Conservation (phyloP, 2,888 invertebrate species). For the Nezara viridula region DNA sequence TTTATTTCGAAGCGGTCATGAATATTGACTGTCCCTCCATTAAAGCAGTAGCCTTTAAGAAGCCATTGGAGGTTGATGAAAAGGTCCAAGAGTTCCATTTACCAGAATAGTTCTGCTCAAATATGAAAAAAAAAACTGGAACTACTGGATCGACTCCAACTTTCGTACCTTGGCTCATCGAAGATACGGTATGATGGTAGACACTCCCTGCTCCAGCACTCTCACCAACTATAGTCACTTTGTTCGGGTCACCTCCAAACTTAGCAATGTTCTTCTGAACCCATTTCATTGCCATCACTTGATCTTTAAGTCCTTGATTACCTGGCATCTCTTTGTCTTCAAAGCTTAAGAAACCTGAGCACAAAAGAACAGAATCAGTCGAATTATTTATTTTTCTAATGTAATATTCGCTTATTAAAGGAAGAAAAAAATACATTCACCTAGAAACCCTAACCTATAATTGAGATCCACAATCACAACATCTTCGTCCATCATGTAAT, state of each 20-base stretch:
- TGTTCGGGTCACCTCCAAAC: slow-evolving; percentile 10
- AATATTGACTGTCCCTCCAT: too few relatives aligned
- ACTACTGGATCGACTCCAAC: too few relatives aligned
- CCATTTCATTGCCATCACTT: slow-evolving; percentile 16
- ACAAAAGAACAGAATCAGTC: not conserved
- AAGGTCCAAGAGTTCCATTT: too few relatives aligned
- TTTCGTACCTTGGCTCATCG: not conserved
- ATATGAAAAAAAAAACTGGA: too few relatives aligned
- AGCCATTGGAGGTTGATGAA: too few relatives aligned
- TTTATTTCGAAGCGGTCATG: too few relatives aligned
- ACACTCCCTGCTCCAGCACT: slow-evolving; percentile 45
- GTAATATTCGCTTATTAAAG: not conserved
- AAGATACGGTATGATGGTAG: slow-evolving; percentile 30
- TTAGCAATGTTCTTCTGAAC: not conserved
- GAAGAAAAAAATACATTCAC: slow-evolving; percentile 18
- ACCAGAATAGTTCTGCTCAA: too few relatives aligned
- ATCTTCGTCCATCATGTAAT: slow-evolving; percentile 61
- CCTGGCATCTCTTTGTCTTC: slow-evolving; percentile 46
- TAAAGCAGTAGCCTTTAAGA: too few relatives aligned
- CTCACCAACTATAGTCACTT: not conserved
- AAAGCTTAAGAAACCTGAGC: slow-evolving; percentile 42
- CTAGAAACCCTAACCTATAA: slow-evolving; percentile 57
- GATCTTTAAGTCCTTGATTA: slow-evolving; percentile 26
- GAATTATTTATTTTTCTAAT: not conserved
- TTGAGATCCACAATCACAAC: slow-evolving; percentile 59